Evolutionary conservation across 2,797 vertebrate species (phyloP).

Genomic region (Sebastes iracundus): DNA sequence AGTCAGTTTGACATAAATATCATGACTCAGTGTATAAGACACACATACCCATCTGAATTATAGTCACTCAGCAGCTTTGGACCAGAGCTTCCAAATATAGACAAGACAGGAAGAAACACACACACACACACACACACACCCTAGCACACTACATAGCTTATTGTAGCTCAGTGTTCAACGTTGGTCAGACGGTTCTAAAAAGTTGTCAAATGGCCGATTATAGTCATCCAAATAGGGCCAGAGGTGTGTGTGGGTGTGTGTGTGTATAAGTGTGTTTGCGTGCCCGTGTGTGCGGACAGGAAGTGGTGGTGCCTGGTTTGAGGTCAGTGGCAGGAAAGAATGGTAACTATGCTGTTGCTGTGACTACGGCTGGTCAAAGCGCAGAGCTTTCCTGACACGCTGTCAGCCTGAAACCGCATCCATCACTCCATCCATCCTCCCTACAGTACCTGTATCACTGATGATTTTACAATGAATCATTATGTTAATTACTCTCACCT

Average conservation of each 20-base stretch:
- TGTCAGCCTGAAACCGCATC: constrained; percentile 75
- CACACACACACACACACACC: constrained; percentile 40
- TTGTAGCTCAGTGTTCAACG: constrained; percentile 50
- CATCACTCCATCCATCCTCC: constrained; percentile 52
- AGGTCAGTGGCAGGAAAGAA: constrained; percentile 85
- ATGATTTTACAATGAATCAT: constrained; percentile 9
- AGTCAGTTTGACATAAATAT: neutral
- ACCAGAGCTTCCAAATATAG: constrained; percentile 46
- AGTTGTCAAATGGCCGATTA: constrained; percentile 68
- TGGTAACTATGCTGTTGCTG: constrained; percentile 85
- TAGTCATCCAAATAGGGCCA: constrained; percentile 44
- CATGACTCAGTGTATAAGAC: constrained; percentile 20
- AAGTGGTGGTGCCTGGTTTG: constrained; percentile 82
- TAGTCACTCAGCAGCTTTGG: constrained; percentile 31
- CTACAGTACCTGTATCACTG: neutral
- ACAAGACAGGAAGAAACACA: constrained; percentile 44
- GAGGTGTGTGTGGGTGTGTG: constrained; percentile 52
- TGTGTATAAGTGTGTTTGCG: constrained; percentile 40
- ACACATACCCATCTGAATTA: constrained; percentile 45
- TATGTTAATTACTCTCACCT: neutral
- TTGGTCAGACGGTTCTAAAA: constrained; percentile 64
- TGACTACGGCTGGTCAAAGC: constrained; percentile 77
- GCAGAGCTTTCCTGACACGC: constrained; percentile 74
- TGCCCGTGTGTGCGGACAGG: constrained; percentile 73
- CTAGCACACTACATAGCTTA: constrained; percentile 15